These are phyloP conservation scores for Thalassophryne amazonica DNA, from an alignment of 2,797 vertebrate genomes.

Conservation along the genomic window DNA sequence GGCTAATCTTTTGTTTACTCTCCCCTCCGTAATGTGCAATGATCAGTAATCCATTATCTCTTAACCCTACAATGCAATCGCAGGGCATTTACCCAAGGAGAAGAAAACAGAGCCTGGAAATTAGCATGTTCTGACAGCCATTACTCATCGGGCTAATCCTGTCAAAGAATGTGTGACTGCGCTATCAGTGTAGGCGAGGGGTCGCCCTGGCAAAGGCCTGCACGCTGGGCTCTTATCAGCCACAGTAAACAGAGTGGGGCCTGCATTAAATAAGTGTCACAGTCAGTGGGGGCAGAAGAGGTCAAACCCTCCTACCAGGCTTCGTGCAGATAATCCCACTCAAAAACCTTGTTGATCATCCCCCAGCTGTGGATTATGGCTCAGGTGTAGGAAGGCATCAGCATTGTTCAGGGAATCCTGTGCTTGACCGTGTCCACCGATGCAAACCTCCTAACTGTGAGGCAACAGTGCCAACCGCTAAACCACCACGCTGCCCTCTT, in stretches of 20 bases:
- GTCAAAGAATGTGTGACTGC: slow-evolving; percentile 69
- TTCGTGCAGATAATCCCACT: slow-evolving; percentile 61
- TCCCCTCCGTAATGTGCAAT: slow-evolving; percentile 44
- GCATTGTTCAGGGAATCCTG: slow-evolving; percentile 18
- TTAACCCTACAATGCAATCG: slow-evolving; percentile 51
- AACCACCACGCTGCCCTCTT: too few relatives aligned
- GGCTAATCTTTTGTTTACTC: slow-evolving; percentile 24
- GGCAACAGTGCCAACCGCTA: too few relatives aligned
- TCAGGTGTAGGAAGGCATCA: slow-evolving; percentile 46
- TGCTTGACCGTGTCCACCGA: neutral
- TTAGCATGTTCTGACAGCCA: slow-evolving; percentile 73
- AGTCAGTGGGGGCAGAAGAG: slow-evolving; percentile 54
- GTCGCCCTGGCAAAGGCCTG: slow-evolving; percentile 46
- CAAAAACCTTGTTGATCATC: slow-evolving; percentile 40
- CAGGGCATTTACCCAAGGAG: slow-evolving; percentile 41
- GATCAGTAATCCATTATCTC: slow-evolving; percentile 66
- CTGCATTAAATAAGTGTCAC: slow-evolving; percentile 78
- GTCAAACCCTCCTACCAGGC: slow-evolving; percentile 39
- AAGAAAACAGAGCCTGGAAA: slow-evolving; percentile 58
- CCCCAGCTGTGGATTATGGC: slow-evolving; percentile 53
- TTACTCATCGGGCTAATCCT: slow-evolving; percentile 69
- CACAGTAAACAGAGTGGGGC: slow-evolving; percentile 71
- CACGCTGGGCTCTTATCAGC: slow-evolving; percentile 72
- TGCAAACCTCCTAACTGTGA: too few relatives aligned
- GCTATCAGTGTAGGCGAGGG: slow-evolving; percentile 62